Base-by-base conservation (phyloP, 2,888 invertebrate species). In the Anorthoa munda region DNA sequence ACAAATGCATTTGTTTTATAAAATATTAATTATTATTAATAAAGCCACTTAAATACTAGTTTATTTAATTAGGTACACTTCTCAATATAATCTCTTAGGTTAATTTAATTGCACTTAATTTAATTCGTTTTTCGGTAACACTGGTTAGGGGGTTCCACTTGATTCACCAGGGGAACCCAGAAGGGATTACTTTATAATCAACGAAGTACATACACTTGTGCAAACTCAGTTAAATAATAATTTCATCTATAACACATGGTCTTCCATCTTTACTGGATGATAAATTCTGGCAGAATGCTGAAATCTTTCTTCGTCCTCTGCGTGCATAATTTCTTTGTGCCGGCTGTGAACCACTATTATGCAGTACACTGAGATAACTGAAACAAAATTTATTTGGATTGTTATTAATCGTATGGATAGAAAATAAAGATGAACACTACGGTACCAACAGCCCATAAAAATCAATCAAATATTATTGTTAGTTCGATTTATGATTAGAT, bases 271-370 rank as follows among this genome's bases (percentile, higher is more conserved):
- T n/a, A 94, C 94, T 0, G 92, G 80, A 45, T 90, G 89, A 84
- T 95, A 95, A 7, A 94, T 75, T 64, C 93, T 89, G 21, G 89
- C 96, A 1, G 95, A 95, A 70, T 89, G 91, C 81, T 93, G 93
- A 81, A 95, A 94, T 51, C 89, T 84, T 0, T 56, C 66, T 75
- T 93, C 93, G 46, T 94, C 90, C 26, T 94, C 92, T 53, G 93
- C 94, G 55, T 91, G 81, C 96, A 96, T 95, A 2, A 96, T 94
- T 86, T 95, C 90, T 81, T 96, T 96, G 86, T 96, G 96, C 1
- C 95, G 88, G 71, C 96, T 96, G 88, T 96, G 96, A 2, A 96
- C 96, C 66, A 96, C 93, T 68, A 95, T 86, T 56, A 96, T 95
- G 87, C 95, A 94, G 86, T 96, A 96, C 9, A 95, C 93, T 2